Evolutionary conservation across 2,113 vertebrate species (phyloP), one percentile per base, ranked within the genome.

Genomic region (Mugil cephalus): DNA sequence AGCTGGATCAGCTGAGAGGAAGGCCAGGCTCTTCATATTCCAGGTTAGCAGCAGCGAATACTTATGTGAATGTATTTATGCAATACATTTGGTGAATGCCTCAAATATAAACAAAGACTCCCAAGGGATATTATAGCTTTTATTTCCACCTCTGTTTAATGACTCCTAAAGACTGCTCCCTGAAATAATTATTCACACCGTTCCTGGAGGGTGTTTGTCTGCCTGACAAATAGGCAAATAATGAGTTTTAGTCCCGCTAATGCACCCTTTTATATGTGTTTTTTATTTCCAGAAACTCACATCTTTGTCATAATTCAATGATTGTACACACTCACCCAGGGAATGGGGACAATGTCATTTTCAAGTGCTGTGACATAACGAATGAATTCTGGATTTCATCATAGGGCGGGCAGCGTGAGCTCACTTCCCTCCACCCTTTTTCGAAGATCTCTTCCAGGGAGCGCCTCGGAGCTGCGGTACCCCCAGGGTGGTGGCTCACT

Each of bases 391-490:
- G 64, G 4, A 59, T 89, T 60, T 74, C 52, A 71, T 56, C 42
- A 1, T 19, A 93, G 92, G 89, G 39, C 92, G 51, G 90, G 90
- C 85, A 92, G 90, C 77, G 89, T 92, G 56, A 93, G 90, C 79
- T 92, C 92, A 24, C 90, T 93, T 55, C 92, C 92, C 54, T 93
- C 79, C 84, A 89, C 77, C 45, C 86, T 90, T 71, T 86, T 85
- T 43, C 87, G 80, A 85, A 96, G 96, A 88, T 98, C 96, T 86
- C 95, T 98, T 60, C 96, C 96, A 36, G 96, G 96, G 68, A 98
- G 96, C 51, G 95, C 96, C 66, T 92, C 96, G 7, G 96, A 98
- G 87, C 94, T 98, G 72, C 94, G 95, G 58, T 97, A 96, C 80
- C 96, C 95, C 24, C 96, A 98, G 88, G 93, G 93, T 34, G 83